Conservation (phyloP, 1,140 invertebrate genomes). For the Copidosoma floridanum region DNA sequence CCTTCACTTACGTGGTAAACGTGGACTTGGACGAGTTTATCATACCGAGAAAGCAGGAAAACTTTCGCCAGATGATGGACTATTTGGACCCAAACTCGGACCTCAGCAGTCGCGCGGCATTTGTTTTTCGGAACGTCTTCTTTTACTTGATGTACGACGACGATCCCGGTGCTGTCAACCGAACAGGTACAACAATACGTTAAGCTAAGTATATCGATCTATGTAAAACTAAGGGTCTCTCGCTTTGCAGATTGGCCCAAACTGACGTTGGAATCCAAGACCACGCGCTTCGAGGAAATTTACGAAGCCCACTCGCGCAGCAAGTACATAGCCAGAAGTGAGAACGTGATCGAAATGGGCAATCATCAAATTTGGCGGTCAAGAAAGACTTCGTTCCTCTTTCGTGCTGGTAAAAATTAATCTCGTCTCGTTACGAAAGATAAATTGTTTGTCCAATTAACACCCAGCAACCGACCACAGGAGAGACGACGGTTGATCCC, state of each 20-base stretch:
- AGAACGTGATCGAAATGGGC: constrained; percentile 60
- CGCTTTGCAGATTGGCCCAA: constrained; percentile 5
- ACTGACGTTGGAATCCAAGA: background rate
- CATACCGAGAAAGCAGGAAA: constrained; percentile 57
- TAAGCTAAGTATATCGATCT: too few relatives aligned
- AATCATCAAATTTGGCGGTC: constrained; percentile 65
- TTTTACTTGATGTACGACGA: constrained; percentile 63
- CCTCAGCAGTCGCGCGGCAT: constrained; percentile 44
- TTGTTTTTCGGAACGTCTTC: constrained; percentile 64
- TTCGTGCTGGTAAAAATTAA: background rate
- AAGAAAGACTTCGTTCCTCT: constrained; percentile 17
- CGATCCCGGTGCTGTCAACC: too few relatives aligned
- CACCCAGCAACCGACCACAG: too few relatives aligned
- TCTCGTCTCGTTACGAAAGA: too few relatives aligned
- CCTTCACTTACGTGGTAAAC: constrained; percentile 57
- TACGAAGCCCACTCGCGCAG: constrained; percentile 61
- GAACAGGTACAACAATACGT: too few relatives aligned
- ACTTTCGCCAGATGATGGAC: constrained; percentile 36
- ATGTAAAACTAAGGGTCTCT: too few relatives aligned
- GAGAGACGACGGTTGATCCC: constrained; percentile 25
- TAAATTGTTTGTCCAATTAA: too few relatives aligned
- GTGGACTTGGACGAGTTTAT: constrained; percentile 66
- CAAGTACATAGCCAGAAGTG: constrained; percentile 62
- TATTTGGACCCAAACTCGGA: constrained; percentile 12
- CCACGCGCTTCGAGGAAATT: constrained; percentile 40